Evolutionary conservation across 2,797 vertebrate genomes (phyloP), one percentile per base, ranked within the genome.

Genomic region (Tokudaia tokunoshimensis): DNA sequence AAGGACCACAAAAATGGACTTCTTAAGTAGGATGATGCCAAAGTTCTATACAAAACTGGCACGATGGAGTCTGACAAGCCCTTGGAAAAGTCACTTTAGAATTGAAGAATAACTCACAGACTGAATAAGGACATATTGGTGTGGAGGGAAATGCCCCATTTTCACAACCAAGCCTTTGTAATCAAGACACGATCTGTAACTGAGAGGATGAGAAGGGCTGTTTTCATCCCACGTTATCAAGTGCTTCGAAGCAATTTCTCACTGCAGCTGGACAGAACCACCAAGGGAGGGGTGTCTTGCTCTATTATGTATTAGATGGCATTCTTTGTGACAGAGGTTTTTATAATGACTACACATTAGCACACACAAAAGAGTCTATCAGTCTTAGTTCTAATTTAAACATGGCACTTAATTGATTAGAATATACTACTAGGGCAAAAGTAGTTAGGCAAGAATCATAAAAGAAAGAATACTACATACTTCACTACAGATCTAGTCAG

Each of bases 331-430:
- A 95, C 79, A 89, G 86, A 95, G 84, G 81, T 81, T 94, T 74
- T 91, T 85, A 87, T 37, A 88, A 78, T 83, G 72, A 92, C 78
- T 61, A 75, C 9, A 57, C 85, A 89, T 59, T 74, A 57, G 76
- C 70, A 63, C 82, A 76, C 0, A 37, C 57, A 84, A 78, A 92
- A 84, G 61, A 93, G 61, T 72, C 37, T 37, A 90, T 92, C 96
- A 70, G 85, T 96, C 94, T 94, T 94, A 82, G 91, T 94, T 89
- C 92, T 92, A 63, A 63, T 78, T 94, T 89, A 85, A 96, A 85
- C 88, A 63, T 67, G 95, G 76, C 94, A 95, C 94, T 97, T 94
- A 96, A 97, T 90, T 96, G 94, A 96, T 95, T 93, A 96, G 82
- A 91, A 89, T 52, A 65, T 76, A 75, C 72, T 76, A 79, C 72